Evolutionary conservation across 1,140 invertebrate genomes (phyloP).

Genomic region (Steinernema khuongi): DNA sequence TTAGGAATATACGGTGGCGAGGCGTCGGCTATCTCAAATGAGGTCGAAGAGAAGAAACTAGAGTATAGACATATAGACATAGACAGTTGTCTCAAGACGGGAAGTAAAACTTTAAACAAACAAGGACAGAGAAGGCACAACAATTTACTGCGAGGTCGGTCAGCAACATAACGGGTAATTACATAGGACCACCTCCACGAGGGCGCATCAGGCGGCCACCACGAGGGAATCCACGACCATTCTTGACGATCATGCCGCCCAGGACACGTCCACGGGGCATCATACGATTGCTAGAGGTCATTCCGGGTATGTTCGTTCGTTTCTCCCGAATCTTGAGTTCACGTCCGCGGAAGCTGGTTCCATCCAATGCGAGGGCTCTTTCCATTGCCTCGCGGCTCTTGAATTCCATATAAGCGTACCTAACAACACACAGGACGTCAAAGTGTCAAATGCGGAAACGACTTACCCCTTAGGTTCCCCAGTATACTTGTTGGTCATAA

Average conservation of each 20-base stretch:
- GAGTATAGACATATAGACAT: too few species aligned
- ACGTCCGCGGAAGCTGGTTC: not conserved
- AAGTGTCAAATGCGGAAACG: not conserved
- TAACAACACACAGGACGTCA: not conserved
- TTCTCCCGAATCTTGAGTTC: not conserved
- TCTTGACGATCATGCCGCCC: not conserved
- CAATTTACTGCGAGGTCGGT: too few species aligned
- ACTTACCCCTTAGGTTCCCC: not conserved
- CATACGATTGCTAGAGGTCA: not conserved
- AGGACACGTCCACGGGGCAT: not conserved
- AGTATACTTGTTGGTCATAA: not conserved
- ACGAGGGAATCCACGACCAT: too few species aligned
- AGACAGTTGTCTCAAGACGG: too few species aligned
- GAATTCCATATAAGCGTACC: not conserved
- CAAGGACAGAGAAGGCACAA: too few species aligned
- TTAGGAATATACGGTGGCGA: too few species aligned
- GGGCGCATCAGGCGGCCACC: too few species aligned
- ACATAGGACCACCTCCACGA: too few species aligned
- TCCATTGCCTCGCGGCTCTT: not conserved
- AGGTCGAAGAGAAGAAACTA: too few species aligned
- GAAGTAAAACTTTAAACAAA: too few species aligned
- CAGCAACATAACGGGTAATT: too few species aligned
- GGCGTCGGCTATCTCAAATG: too few species aligned
- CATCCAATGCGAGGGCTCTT: not conserved
- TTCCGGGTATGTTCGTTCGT: slow-evolving; percentile 3